phyloP scores from a whole-genome alignment of 2,888 invertebrate genomes.

The Epinotia demarniana region DNA sequence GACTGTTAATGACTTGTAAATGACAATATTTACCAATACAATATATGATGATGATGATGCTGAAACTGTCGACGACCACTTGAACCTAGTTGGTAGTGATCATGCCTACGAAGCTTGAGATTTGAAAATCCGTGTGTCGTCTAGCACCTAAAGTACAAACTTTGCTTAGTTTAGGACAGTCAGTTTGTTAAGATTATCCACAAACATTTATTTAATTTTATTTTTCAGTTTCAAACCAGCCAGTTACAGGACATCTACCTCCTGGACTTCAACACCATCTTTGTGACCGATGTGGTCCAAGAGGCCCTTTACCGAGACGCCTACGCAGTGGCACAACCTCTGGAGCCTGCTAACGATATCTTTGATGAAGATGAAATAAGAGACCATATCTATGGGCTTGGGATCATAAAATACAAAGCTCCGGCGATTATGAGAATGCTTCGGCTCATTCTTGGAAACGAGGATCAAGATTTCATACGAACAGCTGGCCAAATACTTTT shows the following conservation, averaged over 20 bases:
- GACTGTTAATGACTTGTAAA: no score
- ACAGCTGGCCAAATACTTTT: constrained; percentile 61
- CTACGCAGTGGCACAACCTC: constrained; percentile 52
- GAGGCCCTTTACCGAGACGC: constrained; percentile 70
- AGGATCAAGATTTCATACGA: constrained; percentile 62
- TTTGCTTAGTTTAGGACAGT: no score
- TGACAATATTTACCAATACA: no score
- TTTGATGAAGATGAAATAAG: constrained; percentile 63
- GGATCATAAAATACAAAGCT: constrained; percentile 63
- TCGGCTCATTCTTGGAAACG: constrained; percentile 58
- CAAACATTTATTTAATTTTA: neutral
- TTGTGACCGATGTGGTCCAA: constrained; percentile 73
- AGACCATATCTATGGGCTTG: constrained; percentile 59
- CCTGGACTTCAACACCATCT: constrained; percentile 70
- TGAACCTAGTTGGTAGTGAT: no score
- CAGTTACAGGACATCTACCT: constrained; percentile 54
- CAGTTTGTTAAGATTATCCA: neutral
- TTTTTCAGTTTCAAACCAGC: constrained; percentile 62
- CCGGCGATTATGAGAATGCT: constrained; percentile 71
- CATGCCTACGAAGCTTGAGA: no score
- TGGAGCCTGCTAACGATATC: constrained; percentile 58
- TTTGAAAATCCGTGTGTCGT: no score
- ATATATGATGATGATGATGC: no score
- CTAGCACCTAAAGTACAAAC: no score
- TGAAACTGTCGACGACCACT: no score